These are phyloP conservation scores for Oriolus oriolus DNA, from an alignment of 2,113 vertebrate genomes.

Conservation along the genomic window DNA sequence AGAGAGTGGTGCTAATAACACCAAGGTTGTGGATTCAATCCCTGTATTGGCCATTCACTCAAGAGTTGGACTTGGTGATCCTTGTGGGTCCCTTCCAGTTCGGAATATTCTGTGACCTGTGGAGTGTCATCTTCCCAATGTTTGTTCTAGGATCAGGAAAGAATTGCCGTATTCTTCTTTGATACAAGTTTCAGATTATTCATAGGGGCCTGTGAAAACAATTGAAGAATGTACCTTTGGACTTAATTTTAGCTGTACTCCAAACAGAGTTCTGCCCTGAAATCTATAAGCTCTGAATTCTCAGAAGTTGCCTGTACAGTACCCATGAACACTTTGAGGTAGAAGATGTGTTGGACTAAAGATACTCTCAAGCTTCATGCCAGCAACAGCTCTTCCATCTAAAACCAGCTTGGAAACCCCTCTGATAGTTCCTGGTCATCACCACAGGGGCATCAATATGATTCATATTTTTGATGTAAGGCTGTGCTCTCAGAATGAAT, in stretches of 20 bases:
- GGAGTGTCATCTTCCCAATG: background rate
- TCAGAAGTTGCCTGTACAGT: background rate
- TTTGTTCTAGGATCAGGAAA: background rate
- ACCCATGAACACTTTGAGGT: background rate
- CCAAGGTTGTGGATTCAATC: background rate
- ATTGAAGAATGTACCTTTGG: background rate
- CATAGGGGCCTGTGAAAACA: background rate
- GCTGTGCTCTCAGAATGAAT: background rate
- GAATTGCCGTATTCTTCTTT: background rate
- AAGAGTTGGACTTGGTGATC: background rate
- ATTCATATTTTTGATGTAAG: background rate
- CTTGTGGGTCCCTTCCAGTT: background rate
- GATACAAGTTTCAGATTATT: background rate
- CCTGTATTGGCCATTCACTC: background rate
- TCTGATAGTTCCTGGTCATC: background rate
- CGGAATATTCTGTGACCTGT: background rate
- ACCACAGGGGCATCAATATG: background rate
- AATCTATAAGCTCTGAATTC: background rate
- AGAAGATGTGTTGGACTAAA: background rate
- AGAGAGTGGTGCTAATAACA: background rate
- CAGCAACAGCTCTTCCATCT: background rate
- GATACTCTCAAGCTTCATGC: background rate
- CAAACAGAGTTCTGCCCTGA: background rate
- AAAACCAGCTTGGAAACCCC: background rate
- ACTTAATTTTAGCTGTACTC: background rate